These are phyloP conservation scores for Hirtodrosophila cameraria DNA, from an alignment of 2,888 invertebrate genomes.

Conservation along the genomic window DNA sequence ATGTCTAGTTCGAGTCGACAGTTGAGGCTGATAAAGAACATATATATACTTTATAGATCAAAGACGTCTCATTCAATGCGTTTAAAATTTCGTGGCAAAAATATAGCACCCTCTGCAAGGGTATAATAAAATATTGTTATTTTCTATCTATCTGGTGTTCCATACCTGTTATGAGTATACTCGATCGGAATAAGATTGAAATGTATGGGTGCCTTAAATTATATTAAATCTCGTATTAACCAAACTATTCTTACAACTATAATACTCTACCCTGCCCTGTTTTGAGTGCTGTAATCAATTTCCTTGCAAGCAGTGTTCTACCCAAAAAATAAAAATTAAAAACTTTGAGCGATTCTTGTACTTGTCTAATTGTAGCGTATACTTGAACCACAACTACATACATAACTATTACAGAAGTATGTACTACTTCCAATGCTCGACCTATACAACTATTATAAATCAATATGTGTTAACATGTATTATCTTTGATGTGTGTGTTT, in stretches of 20 bases:
- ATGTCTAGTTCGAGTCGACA: too few relatives aligned
- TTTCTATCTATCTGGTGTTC: too few relatives aligned
- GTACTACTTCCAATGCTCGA: constrained; percentile 11
- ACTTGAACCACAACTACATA: constrained; percentile 46
- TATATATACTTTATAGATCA: too few relatives aligned
- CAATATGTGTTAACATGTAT: constrained; percentile 17
- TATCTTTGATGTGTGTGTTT: constrained; percentile 11
- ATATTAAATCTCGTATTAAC: not conserved
- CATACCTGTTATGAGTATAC: too few relatives aligned
- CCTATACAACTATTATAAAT: constrained; percentile 8
- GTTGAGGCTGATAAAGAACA: too few relatives aligned
- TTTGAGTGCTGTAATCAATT: constrained; percentile 46
- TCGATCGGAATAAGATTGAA: too few relatives aligned
- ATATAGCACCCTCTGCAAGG: too few relatives aligned
- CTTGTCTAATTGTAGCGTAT: constrained; percentile 45
- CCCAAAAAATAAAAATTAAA: not conserved
- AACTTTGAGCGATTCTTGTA: constrained; percentile 29
- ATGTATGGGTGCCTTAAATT: too few relatives aligned
- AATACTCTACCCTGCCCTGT: constrained; percentile 1
- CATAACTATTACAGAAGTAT: constrained; percentile 34
- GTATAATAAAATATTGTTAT: too few relatives aligned
- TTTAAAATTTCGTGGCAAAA: too few relatives aligned
- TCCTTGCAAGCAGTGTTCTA: constrained; percentile 39
- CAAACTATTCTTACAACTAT: not conserved
- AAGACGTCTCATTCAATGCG: too few relatives aligned